phyloP scores from a whole-genome alignment of 2,113 vertebrate species.

The Thalassarche chlororhynchos region DNA sequence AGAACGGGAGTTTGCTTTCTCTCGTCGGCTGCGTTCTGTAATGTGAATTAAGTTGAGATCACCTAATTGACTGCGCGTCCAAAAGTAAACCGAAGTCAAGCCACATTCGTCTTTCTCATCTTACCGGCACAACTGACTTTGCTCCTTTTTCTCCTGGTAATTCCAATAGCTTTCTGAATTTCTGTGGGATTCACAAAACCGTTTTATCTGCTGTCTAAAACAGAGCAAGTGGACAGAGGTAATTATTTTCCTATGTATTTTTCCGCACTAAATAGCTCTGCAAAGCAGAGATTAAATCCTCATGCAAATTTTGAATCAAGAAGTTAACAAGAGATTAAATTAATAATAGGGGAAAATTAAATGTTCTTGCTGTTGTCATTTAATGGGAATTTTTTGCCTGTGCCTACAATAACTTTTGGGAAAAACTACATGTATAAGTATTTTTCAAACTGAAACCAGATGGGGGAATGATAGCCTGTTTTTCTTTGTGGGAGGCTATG shows the following conservation, averaged over 20 bases:
- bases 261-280: not conserved
- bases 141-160: not conserved
- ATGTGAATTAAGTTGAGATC: not conserved
- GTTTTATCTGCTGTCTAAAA: not conserved
- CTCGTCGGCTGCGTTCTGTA: not conserved
- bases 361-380: conserved; percentile 25
- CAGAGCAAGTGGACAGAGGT: not conserved
- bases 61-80: not conserved
- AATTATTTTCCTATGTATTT: not conserved
- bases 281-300: conserved; percentile 5
- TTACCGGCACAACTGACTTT: not conserved
- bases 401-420: conserved; percentile 2
- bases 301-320: not conserved
- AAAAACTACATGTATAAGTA: not conserved
- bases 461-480: not conserved
- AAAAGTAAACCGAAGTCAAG: not conserved
- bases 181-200: not conserved
- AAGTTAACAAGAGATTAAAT: conserved; percentile 19
- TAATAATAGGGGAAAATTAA: not conserved
- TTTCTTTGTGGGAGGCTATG: conserved; percentile 26
- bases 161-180: not conserved
- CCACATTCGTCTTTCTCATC: not conserved
- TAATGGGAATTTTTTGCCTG: not conserved
- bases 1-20: not conserved
- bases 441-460: conserved; percentile 58